Percentiles rank a stretch among this genome's conserved stretches.
These are phyloP conservation scores for Sturmia bella DNA, from an alignment of 2,888 invertebrate species.

Conservation along the genomic window DNA sequence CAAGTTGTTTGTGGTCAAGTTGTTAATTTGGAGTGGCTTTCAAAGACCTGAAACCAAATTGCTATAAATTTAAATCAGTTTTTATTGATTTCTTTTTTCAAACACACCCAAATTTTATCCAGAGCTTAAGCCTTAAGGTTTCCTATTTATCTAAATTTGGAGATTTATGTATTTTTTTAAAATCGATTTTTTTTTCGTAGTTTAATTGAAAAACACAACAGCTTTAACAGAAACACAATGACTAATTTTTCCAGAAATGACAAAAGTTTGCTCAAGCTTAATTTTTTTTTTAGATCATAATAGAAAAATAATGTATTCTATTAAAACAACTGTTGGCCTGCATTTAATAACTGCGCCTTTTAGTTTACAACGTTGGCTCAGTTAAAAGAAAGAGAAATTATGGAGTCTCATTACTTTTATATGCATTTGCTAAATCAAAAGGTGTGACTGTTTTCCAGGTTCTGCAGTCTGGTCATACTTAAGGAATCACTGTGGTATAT, in stretches of 20 bases:
- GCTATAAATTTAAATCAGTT: slow-evolving; percentile 5
- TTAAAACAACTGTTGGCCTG: too few relatives aligned
- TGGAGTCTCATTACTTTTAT: too few relatives aligned
- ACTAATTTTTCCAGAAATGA: too few relatives aligned
- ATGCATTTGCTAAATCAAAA: background rate
- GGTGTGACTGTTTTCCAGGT: background rate
- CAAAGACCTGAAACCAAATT: slow-evolving; percentile 4
- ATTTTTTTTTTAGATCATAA: too few relatives aligned
- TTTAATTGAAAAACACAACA: slow-evolving; percentile 5
- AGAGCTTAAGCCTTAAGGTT: slow-evolving; percentile 38
- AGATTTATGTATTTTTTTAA: slow-evolving; percentile 62
- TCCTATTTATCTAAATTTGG: slow-evolving; percentile 49
- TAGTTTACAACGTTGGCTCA: too few relatives aligned
- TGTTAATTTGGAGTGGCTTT: background rate
- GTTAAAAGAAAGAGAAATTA: too few relatives aligned
- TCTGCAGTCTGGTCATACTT: too few relatives aligned
- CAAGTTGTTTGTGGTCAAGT: background rate
- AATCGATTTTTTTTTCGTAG: slow-evolving; percentile 50
- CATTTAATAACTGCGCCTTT: too few relatives aligned
- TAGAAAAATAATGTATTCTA: too few relatives aligned
- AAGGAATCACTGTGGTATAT: too few relatives aligned
- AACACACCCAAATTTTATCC: slow-evolving; percentile 49
- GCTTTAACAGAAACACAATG: too few relatives aligned
- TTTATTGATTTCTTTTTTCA: slow-evolving; percentile 25
- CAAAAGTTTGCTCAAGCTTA: too few relatives aligned